A percentile compares a stretch with the other conserved stretches of the same genome.
These are phyloP conservation scores for Tonatia bakeri DNA, from an alignment of 2,113 vertebrate genomes.

Conservation along the genomic window DNA sequence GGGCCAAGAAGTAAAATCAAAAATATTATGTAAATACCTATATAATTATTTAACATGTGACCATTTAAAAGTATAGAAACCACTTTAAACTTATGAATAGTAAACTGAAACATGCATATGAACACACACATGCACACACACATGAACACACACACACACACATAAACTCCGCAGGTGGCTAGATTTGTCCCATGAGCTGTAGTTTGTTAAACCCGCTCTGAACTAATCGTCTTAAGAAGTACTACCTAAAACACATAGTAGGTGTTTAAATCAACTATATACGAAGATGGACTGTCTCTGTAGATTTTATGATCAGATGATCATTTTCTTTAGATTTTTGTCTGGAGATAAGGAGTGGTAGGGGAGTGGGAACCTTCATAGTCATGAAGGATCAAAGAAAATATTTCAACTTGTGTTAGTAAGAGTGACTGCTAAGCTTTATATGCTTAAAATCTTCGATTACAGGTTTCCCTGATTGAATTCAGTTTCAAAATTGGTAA, in stretches of 20 bases:
- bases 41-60: background rate
- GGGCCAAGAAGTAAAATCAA: background rate
- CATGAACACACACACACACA: background rate
- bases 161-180: background rate
- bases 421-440: background rate
- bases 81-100: background rate
- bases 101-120: background rate
- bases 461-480: background rate
- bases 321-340: background rate
- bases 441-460: background rate
- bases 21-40: background rate
- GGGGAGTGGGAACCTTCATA: background rate
- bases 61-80: background rate
- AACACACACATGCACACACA: background rate
- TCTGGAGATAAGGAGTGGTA: background rate
- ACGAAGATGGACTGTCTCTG: background rate
- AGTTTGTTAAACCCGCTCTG: background rate
- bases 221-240: background rate
- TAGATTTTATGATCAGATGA: background rate
- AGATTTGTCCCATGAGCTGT: background rate
- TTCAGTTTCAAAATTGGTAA: slow-evolving; percentile 46
- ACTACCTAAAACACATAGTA: background rate
- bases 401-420: background rate
- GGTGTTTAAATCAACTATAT: background rate
- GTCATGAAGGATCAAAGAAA: background rate